Evolutionary conservation across 2,888 invertebrate genomes (phyloP).

Genomic region (Agrotis ipsilon): DNA sequence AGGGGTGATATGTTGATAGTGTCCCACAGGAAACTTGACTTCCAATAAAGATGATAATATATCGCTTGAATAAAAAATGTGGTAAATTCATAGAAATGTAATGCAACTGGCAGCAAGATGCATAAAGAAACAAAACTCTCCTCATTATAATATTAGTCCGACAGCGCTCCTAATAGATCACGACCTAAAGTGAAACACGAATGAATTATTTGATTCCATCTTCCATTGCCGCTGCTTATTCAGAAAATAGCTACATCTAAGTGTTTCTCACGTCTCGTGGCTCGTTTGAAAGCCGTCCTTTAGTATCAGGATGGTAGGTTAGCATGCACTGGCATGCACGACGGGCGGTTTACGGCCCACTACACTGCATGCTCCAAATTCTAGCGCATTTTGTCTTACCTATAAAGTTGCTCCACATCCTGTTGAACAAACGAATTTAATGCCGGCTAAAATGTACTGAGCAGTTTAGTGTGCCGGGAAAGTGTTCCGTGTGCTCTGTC

Average conservation of each 20-base stretch:
- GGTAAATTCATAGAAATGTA: neutral
- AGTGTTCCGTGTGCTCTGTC: conserved; percentile 27
- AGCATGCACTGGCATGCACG: conserved; percentile 57
- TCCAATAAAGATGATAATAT: neutral
- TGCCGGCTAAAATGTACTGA: conserved; percentile 52
- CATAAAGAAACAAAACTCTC: conserved; percentile 27
- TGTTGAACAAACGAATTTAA: conserved; percentile 53
- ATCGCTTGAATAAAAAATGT: neutral
- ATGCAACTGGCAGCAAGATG: neutral
- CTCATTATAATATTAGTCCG: conserved; percentile 45
- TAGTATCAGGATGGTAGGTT: conserved; percentile 59
- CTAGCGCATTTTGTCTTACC: conserved; percentile 63
- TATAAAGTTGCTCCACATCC: conserved; percentile 62
- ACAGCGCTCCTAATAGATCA: conserved; percentile 57
- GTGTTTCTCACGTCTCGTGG: conserved; percentile 57
- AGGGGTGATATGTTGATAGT: neutral
- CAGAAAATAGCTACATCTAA: conserved; percentile 56
- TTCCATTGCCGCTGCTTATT: conserved; percentile 45
- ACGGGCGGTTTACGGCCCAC: conserved; percentile 66
- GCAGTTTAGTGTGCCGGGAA: conserved; percentile 28
- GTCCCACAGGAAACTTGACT: neutral
- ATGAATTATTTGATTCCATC: conserved; percentile 60
- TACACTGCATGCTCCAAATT: conserved; percentile 70
- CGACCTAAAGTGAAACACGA: conserved; percentile 53
- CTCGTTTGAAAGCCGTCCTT: conserved; percentile 59